Conservation (phyloP, 2,797 vertebrate genomes). For the Cirrhinus molitorella region DNA sequence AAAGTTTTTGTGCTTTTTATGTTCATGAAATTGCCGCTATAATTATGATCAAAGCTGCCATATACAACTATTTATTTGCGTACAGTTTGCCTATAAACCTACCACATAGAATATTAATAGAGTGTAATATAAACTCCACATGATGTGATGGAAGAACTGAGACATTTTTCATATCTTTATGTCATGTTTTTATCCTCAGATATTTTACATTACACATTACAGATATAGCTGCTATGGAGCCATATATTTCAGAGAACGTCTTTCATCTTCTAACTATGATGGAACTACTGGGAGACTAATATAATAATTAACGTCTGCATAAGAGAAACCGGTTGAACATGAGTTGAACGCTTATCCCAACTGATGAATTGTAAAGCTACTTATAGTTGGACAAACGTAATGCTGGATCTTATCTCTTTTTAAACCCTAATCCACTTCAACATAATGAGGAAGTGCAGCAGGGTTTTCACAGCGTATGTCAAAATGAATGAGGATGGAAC, state of each 20-base stretch:
- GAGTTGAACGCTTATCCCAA: background rate
- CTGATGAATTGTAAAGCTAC: constrained; percentile 10
- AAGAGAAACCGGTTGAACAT: constrained; percentile 18
- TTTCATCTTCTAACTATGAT: constrained; percentile 57
- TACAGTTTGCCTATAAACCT: constrained; percentile 52
- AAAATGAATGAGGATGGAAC: constrained; percentile 10
- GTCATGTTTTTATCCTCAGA: constrained; percentile 67
- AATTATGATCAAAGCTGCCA: constrained; percentile 54
- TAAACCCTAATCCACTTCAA: constrained; percentile 41
- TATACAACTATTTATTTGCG: constrained; percentile 58
- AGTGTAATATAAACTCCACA: constrained; percentile 70
- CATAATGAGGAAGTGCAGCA: constrained; percentile 28
- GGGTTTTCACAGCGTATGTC: constrained; percentile 6
- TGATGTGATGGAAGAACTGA: constrained; percentile 54
- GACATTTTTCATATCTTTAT: constrained; percentile 72
- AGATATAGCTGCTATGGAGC: constrained; percentile 59
- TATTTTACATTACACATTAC: constrained; percentile 57
- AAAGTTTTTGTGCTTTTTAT: constrained; percentile 54
- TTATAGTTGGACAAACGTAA: constrained; percentile 32
- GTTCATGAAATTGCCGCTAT: constrained; percentile 73
- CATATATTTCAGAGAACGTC: constrained; percentile 62
- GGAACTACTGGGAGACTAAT: constrained; percentile 24
- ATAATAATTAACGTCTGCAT: constrained; percentile 4
- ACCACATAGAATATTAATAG: constrained; percentile 51
- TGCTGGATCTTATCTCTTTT: constrained; percentile 45